Evolutionary conservation across 2,113 vertebrate genomes (phyloP).

Genomic region (Hemibagrus wyckioides): DNA sequence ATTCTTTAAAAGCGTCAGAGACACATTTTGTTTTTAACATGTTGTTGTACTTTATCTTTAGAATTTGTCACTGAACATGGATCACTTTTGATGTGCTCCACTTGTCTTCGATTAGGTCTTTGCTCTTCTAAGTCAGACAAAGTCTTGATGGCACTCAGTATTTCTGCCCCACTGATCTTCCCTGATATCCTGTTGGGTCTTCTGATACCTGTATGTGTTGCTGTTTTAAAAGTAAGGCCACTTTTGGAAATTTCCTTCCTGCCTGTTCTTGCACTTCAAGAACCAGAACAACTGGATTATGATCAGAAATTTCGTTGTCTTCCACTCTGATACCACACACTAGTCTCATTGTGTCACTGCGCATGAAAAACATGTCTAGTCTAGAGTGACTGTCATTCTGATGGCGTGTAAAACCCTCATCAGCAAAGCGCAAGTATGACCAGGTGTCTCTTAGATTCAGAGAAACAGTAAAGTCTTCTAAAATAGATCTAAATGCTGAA

Average conservation of each 20-base stretch:
- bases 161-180: not conserved
- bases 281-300: not conserved
- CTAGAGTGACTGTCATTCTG: constrained; percentile 49
- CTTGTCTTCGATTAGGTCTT: not conserved
- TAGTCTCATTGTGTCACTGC: too few species aligned
- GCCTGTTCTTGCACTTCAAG: too few species aligned
- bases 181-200: not conserved
- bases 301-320: constrained; percentile 21
- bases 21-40: not conserved
- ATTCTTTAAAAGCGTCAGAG: not conserved
- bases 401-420: constrained; percentile 29
- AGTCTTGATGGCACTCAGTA: not conserved
- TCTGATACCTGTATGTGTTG: not conserved
- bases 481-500: constrained; percentile 15
- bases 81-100: not conserved
- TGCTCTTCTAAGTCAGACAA: not conserved
- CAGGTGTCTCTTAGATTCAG: constrained; percentile 1
- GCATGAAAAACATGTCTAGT: too few species aligned
- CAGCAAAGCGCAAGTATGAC: not conserved
- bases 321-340: not conserved
- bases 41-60: not conserved
- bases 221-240: not conserved
- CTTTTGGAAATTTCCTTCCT: not conserved
- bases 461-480: constrained; percentile 28
- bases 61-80: not conserved